phyloP scores from a whole-genome alignment of 2,113 vertebrate species.

The Conger conger region DNA sequence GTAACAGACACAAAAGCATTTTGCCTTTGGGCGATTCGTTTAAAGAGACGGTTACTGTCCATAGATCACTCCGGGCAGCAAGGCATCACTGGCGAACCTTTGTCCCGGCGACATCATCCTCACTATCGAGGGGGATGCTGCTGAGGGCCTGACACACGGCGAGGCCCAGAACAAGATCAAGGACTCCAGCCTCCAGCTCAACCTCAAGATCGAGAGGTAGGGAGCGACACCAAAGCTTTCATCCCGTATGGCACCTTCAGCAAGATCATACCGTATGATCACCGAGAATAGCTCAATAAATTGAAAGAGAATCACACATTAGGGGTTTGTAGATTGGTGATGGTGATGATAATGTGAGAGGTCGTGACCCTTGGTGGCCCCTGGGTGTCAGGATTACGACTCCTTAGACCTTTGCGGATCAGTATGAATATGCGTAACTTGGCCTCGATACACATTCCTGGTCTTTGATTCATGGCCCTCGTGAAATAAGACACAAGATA shows the following conservation, averaged over 20 bases:
- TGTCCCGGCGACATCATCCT: conserved; percentile 82
- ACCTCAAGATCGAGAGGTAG: conserved; percentile 84
- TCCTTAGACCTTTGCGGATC: background rate
- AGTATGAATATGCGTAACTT: background rate
- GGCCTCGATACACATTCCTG: conserved; percentile 11
- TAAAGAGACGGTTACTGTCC: conserved; percentile 27
- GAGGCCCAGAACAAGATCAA: conserved; percentile 86
- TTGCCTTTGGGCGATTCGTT: background rate
- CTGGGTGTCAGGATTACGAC: background rate
- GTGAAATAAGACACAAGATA: background rate
- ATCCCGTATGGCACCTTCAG: no score
- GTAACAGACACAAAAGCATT: background rate
- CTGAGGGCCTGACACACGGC: conserved; percentile 81
- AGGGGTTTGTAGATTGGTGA: no score
- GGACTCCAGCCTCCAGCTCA: conserved; percentile 76
- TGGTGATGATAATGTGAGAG: background rate
- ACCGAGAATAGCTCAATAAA: no score
- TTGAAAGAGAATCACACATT: no score
- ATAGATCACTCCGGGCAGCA: conserved; percentile 85
- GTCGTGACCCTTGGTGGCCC: background rate
- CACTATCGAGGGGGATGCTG: conserved; percentile 77
- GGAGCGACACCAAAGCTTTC: background rate
- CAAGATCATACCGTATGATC: no score
- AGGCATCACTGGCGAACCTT: conserved; percentile 78
- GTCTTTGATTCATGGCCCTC: background rate